Conservation (phyloP, 2,888 invertebrate species). For the Tipula helvola region DNA sequence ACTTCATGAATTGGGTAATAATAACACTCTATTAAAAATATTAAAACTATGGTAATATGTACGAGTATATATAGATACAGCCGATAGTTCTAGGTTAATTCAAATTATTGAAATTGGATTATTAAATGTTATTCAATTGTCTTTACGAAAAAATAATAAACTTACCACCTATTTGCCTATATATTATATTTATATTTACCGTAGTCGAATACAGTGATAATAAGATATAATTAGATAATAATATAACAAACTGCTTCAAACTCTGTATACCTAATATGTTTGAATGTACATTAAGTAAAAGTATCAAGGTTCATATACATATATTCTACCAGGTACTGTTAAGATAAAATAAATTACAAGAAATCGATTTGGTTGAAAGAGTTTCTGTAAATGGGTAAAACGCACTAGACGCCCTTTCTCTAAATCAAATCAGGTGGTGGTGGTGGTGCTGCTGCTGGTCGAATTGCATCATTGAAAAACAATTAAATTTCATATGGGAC, state of each 20-base stretch:
- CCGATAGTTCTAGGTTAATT: neutral
- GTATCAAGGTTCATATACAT: neutral
- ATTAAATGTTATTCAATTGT: neutral
- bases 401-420: neutral
- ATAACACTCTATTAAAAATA: neutral
- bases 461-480: neutral
- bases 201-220: neutral
- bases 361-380: neutral
- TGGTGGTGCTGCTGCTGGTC: neutral
- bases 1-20: neutral
- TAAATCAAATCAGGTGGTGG: neutral
- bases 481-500: neutral
- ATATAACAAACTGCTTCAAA: neutral
- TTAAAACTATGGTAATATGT: neutral
- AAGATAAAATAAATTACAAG: neutral
- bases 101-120: neutral
- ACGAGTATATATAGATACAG: neutral
- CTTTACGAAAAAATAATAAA: neutral
- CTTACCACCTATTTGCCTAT: neutral
- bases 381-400: neutral
- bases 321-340: neutral
- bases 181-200: neutral
- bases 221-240: constrained; percentile 4
- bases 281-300: neutral
- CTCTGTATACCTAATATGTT: neutral